A percentile compares a stretch with the other conserved stretches of the same genome.
Conservation (phyloP, 1,140 invertebrate genomes). For the Drosophila hydei region DNA sequence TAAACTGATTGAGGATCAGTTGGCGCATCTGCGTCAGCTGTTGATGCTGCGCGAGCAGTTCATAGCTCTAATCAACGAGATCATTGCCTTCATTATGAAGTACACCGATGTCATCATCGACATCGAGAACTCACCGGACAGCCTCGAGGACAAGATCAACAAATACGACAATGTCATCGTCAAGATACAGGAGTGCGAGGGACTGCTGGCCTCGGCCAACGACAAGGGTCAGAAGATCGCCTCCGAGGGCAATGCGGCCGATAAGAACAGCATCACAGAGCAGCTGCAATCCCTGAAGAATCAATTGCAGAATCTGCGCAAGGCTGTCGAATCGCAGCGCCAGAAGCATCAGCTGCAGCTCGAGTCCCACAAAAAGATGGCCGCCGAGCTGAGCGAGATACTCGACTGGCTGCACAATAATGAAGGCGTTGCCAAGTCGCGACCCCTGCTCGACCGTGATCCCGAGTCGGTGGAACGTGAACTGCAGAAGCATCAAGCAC, state of each 20-base stretch:
- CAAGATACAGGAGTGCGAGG: constrained; percentile 95
- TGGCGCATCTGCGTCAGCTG: constrained; percentile 90
- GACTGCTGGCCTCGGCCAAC: constrained; percentile 91
- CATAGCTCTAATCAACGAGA: constrained; percentile 92
- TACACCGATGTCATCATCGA: constrained; percentile 93
- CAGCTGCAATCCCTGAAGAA: constrained; percentile 94
- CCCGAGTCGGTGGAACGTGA: constrained; percentile 92
- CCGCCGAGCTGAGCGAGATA: constrained; percentile 91
- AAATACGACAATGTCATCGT: constrained; percentile 93
- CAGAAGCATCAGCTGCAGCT: constrained; percentile 94
- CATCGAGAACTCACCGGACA: constrained; percentile 91
- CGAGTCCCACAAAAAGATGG: constrained; percentile 93
- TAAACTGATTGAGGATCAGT: constrained; percentile 92
- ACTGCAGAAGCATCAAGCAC: constrained; percentile 89
- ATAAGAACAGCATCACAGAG: constrained; percentile 94
- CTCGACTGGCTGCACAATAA: constrained; percentile 94
- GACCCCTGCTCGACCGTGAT: constrained; percentile 92
- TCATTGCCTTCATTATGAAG: constrained; percentile 93
- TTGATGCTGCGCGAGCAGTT: constrained; percentile 94
- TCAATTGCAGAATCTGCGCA: constrained; percentile 90
- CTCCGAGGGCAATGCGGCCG: constrained; percentile 92
- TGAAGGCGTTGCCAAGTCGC: constrained; percentile 91
- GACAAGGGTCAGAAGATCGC: constrained; percentile 97
- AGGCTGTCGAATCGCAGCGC: constrained; percentile 92
- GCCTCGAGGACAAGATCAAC: constrained; percentile 94